Evolutionary conservation across 2,113 vertebrate genomes (phyloP).

Genomic region (Corythornis madagascariensis): DNA sequence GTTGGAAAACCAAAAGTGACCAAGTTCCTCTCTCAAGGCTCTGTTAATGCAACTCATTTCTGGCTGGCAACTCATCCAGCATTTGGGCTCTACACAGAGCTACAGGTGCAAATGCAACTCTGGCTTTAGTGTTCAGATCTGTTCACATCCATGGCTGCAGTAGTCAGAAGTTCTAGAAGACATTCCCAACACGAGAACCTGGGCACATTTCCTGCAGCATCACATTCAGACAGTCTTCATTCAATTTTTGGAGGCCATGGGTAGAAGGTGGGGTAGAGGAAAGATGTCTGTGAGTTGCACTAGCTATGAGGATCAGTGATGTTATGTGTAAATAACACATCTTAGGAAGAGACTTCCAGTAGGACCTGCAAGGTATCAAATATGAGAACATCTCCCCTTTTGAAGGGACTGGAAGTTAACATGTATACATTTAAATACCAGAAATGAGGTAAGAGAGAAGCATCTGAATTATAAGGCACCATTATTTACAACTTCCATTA

Average conservation of each 20-base stretch:
- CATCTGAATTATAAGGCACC: conserved; percentile 76
- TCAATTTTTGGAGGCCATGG: neutral
- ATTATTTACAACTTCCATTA: conserved; percentile 74
- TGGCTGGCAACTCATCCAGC: neutral
- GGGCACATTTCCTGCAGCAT: neutral
- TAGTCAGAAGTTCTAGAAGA: neutral
- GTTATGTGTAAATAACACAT: neutral
- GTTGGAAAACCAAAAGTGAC: neutral
- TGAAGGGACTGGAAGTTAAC: conserved; percentile 21
- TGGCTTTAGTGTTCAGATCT: neutral
- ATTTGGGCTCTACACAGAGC: neutral
- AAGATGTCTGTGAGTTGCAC: neutral
- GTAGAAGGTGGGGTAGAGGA: neutral
- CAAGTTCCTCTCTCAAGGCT: neutral
- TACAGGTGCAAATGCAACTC: neutral
- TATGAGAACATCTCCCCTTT: neutral
- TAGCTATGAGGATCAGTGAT: neutral
- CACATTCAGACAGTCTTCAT: neutral
- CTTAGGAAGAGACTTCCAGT: neutral
- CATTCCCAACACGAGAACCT: neutral
- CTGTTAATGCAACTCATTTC: neutral
- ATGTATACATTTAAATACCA: conserved; percentile 59
- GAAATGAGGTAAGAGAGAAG: conserved; percentile 76
- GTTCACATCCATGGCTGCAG: neutral
- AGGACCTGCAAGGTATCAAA: conserved; percentile 35